phyloP scores from a whole-genome alignment of 2,888 invertebrate genomes.

The Alcis repandata region DNA sequence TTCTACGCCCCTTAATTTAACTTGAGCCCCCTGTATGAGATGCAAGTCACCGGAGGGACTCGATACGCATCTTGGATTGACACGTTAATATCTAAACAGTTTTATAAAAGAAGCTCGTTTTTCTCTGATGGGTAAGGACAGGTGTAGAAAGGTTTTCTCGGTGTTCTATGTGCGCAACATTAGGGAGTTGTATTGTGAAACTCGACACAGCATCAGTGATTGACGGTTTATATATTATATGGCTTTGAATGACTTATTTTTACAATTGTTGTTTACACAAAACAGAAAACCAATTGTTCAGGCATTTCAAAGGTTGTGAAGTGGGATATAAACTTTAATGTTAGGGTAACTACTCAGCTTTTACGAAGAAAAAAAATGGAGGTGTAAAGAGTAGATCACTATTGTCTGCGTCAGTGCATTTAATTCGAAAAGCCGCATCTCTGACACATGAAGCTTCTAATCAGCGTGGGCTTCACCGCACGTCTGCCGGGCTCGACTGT shows the following conservation, averaged over 20 bases:
- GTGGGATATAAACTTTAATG: no score
- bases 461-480: constrained; percentile 51
- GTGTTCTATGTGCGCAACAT: not conserved
- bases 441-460: constrained; percentile 40
- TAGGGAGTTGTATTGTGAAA: no score
- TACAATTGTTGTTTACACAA: no score
- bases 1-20: constrained; percentile 74
- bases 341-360: not conserved
- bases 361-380: not conserved
- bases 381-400: not conserved
- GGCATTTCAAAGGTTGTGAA: no score
- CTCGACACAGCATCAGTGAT: no score
- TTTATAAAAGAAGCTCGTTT: constrained; percentile 21
- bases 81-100: constrained; percentile 65
- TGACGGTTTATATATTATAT: no score
- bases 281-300: no score
- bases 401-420: not conserved
- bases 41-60: constrained; percentile 71
- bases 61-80: constrained; percentile 67
- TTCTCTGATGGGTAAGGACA: constrained; percentile 3
- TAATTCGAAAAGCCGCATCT: not conserved
- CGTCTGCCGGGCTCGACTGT: constrained; percentile 57
- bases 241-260: no score
- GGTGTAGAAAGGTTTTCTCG: constrained; percentile 4
- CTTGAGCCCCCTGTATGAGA: constrained; percentile 60